Evolutionary conservation across 2,888 invertebrate species (phyloP).

Genomic region (Liodrosophila aerea): DNA sequence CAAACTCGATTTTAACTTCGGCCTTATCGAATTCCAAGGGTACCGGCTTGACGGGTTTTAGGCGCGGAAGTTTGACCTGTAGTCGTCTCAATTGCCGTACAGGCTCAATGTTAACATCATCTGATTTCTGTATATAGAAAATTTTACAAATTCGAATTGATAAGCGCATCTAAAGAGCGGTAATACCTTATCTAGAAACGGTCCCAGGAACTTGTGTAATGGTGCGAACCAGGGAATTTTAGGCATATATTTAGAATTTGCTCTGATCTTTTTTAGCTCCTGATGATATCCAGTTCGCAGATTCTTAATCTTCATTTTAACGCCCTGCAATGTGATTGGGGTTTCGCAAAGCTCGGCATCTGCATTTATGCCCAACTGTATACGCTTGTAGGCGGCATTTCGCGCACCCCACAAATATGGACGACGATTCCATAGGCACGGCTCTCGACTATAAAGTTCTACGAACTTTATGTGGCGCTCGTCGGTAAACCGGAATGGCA

Average conservation of each 20-base stretch:
- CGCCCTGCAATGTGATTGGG: slow-evolving; percentile 35
- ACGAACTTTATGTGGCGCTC: slow-evolving; percentile 58
- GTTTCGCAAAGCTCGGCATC: slow-evolving; percentile 24
- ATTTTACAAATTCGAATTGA: neutral
- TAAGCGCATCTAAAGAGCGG: neutral
- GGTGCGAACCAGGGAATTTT: slow-evolving; percentile 57
- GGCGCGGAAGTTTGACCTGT: slow-evolving; percentile 52
- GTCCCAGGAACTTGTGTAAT: slow-evolving; percentile 45
- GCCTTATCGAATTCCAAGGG: slow-evolving; percentile 14
- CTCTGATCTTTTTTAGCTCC: slow-evolving; percentile 56
- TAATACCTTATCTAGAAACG: slow-evolving; percentile 51
- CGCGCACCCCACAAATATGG: slow-evolving; percentile 40
- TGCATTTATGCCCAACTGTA: slow-evolving; percentile 57
- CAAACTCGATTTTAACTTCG: slow-evolving; percentile 24
- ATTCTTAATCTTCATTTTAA: slow-evolving; percentile 62
- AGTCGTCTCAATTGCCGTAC: slow-evolving; percentile 35
- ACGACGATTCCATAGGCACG: slow-evolving; percentile 57
- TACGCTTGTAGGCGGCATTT: slow-evolving; percentile 48
- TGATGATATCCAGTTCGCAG: slow-evolving; percentile 52
- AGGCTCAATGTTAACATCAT: neutral
- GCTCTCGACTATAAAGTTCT: slow-evolving; percentile 60
- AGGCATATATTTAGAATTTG: slow-evolving; percentile 43
- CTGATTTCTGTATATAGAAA: slow-evolving; percentile 5
- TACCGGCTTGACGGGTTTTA: slow-evolving; percentile 33
- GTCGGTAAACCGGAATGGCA: slow-evolving; percentile 59